phyloP scores from a whole-genome alignment of 2,888 invertebrate species.

The Clivina fossor region DNA sequence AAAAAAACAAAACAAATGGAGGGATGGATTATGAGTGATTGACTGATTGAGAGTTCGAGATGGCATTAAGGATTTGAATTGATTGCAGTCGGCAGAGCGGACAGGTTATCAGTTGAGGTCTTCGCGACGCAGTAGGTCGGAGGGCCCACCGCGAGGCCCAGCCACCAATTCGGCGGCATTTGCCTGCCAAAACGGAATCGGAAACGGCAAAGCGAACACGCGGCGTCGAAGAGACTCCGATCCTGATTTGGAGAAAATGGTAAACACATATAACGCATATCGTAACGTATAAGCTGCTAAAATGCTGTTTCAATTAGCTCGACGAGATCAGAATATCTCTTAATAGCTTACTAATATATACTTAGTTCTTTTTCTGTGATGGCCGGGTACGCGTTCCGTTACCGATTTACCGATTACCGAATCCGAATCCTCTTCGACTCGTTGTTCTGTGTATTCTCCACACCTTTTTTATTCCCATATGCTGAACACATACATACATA shows the following conservation, averaged over 20 bases:
- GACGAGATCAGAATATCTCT: too few relatives aligned
- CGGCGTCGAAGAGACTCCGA: conserved; percentile 53
- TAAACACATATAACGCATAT: conserved; percentile 41
- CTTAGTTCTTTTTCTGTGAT: too few relatives aligned
- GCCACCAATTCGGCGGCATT: conserved; percentile 42
- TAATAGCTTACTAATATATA: too few relatives aligned
- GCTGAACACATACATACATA: conserved; percentile 13
- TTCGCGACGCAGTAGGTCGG: conserved; percentile 77
- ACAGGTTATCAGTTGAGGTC: conserved; percentile 60
- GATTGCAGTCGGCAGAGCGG: conserved; percentile 69
- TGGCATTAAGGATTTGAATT: too few relatives aligned
- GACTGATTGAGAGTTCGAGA: too few relatives aligned
- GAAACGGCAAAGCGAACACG: conserved; percentile 44
- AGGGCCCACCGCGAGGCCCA: conserved; percentile 62
- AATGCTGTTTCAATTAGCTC: background rate
- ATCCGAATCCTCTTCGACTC: conserved; percentile 14
- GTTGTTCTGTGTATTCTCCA: conserved; percentile 34
- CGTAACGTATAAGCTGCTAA: conserved; percentile 2
- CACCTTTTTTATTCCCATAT: too few relatives aligned
- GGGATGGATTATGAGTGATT: too few relatives aligned
- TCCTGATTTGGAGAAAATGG: conserved; percentile 52
- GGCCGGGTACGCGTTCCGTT: too few relatives aligned
- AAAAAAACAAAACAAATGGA: too few relatives aligned
- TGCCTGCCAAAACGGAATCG: conserved; percentile 43
- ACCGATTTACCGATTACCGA: conserved; percentile 7